Conservation (phyloP, 2,113 vertebrate genomes). For the Pseudopodoces humilis region DNA sequence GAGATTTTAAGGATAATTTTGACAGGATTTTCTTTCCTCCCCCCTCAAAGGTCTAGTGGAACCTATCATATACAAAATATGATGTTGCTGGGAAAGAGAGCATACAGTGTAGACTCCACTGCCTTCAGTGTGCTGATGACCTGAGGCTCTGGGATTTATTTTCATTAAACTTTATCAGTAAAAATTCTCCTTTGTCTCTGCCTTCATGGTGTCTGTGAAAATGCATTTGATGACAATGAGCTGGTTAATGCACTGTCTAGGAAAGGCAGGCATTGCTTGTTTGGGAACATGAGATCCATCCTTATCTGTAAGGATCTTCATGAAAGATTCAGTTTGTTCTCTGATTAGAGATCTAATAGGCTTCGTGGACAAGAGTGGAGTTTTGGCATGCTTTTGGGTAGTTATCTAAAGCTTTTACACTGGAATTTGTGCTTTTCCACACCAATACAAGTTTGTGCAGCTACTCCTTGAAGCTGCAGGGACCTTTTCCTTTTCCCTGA, state of each 20-base stretch:
- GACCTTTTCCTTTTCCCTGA: not conserved
- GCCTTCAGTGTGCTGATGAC: not conserved
- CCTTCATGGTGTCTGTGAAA: not conserved
- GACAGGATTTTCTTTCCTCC: not conserved
- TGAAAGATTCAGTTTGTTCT: not conserved
- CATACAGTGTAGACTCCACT: not conserved
- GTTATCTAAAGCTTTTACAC: not conserved
- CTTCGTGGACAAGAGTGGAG: not conserved
- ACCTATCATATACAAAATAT: not conserved
- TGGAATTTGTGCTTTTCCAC: not conserved
- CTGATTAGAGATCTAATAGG: not conserved
- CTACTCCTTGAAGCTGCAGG: not conserved
- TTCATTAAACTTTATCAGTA: not conserved
- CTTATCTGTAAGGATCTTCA: not conserved
- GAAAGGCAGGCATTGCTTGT: not conserved
- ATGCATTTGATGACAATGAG: constrained; percentile 14
- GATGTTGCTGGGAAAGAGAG: not conserved
- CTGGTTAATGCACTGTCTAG: not conserved
- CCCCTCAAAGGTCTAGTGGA: not conserved
- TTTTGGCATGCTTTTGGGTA: not conserved
- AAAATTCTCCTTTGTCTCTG: not conserved
- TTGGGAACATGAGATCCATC: not conserved
- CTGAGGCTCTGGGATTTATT: not conserved
- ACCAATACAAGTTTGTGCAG: not conserved
- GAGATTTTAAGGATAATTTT: not conserved